Conservation (phyloP, 1,140 invertebrate genomes). For the Brachystomella parvula region DNA sequence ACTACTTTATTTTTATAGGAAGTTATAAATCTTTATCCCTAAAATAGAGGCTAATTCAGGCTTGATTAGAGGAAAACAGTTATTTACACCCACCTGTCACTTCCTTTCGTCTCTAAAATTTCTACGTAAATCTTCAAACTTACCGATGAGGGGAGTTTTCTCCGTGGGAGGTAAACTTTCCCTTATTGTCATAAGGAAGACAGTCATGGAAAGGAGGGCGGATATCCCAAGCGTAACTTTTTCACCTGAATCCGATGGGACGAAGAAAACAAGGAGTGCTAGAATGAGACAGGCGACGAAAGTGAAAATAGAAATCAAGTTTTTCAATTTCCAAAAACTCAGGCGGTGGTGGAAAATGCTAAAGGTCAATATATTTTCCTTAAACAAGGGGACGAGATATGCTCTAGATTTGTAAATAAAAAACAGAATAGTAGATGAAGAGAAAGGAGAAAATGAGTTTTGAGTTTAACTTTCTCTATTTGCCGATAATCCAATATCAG, state of each 20-base stretch:
- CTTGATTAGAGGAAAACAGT: too few relatives aligned
- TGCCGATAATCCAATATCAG: too few relatives aligned
- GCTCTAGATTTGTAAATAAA: too few relatives aligned
- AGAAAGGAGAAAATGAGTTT: too few relatives aligned
- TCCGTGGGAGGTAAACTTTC: slow-evolving; percentile 86
- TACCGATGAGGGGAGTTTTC: slow-evolving; percentile 84
- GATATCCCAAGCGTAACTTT: slow-evolving; percentile 73
- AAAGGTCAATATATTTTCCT: too few relatives aligned
- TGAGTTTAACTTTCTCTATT: too few relatives aligned
- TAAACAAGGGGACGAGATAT: too few relatives aligned
- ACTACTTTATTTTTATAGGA: neutral
- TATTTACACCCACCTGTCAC: too few relatives aligned
- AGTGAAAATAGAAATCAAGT: slow-evolving; percentile 5
- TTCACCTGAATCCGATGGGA: slow-evolving; percentile 83
- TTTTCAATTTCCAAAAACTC: neutral
- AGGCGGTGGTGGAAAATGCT: too few relatives aligned
- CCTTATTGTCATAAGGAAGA: slow-evolving; percentile 85
- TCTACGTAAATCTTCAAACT: too few relatives aligned
- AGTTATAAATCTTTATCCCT: neutral
- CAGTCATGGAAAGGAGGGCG: slow-evolving; percentile 82
- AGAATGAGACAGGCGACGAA: slow-evolving; percentile 35
- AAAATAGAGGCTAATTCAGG: neutral
- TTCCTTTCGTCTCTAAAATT: too few relatives aligned
- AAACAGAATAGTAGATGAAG: too few relatives aligned
- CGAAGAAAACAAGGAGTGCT: slow-evolving; percentile 84